Percentiles rank a stretch among this genome's conserved stretches.
These are phyloP conservation scores for Eidolon dupreanum DNA, from an alignment of 2,797 vertebrate genomes.

Conservation along the genomic window DNA sequence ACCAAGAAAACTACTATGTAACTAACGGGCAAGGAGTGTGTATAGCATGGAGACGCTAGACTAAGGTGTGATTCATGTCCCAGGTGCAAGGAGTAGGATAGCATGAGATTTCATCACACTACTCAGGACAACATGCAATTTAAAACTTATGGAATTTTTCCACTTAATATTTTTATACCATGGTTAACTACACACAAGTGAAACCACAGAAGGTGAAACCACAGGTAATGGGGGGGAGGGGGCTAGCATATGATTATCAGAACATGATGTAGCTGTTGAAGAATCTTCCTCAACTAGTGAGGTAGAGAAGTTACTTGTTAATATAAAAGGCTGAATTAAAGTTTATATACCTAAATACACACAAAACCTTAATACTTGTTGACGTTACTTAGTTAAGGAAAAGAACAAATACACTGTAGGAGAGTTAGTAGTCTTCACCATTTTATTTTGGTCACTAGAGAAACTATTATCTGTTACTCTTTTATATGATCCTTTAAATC, in stretches of 20 bases:
- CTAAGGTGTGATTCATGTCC: not conserved
- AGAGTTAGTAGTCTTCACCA: not conserved
- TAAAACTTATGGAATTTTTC: not conserved
- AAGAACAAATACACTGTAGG: not conserved
- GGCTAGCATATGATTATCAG: not conserved
- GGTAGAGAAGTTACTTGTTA: not conserved
- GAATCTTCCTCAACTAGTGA: not conserved
- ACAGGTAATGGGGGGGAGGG: not conserved
- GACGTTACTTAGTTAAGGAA: not conserved
- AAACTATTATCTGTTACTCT: not conserved
- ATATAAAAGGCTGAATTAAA: not conserved
- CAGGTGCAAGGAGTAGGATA: not conserved
- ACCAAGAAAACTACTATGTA: not conserved
- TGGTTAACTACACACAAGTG: not conserved
- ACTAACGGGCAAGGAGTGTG: rapidly evolving
- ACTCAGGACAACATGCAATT: not conserved
- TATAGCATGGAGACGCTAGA: not conserved
- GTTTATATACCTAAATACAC: not conserved
- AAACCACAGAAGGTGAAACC: not conserved
- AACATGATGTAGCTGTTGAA: not conserved
- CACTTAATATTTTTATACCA: not conserved
- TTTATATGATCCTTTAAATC: not conserved
- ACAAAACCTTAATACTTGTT: not conserved
- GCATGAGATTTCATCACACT: not conserved
- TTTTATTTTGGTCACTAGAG: not conserved